Conservation (phyloP, 2,888 invertebrate genomes). For the Cataglyphis cursor region DNA sequence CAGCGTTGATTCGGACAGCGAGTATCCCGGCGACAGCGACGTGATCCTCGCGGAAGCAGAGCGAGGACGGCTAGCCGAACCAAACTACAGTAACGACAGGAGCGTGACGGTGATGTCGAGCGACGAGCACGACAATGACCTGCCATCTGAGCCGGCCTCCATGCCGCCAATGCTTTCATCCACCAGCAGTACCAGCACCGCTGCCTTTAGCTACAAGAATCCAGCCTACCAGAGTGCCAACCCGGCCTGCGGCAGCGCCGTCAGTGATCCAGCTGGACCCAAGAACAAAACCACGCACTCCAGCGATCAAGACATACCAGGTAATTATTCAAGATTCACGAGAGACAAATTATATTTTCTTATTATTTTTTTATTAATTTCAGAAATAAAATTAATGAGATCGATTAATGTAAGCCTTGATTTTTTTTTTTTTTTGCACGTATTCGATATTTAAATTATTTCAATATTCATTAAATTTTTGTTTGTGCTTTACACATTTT, state of each 20-base stretch:
- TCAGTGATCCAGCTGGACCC: conserved; percentile 70
- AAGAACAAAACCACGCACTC: conserved; percentile 82
- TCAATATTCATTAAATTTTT: background rate
- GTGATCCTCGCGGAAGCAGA: conserved; percentile 88
- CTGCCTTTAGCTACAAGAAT: conserved; percentile 90
- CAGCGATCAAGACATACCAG: conserved; percentile 87
- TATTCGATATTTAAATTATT: conserved; percentile 11
- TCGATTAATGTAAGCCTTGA: conserved; percentile 8
- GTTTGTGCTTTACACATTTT: background rate
- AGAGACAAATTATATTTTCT: background rate
- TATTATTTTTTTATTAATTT: background rate
- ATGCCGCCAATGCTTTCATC: conserved; percentile 88
- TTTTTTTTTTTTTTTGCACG: background rate
- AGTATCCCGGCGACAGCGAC: conserved; percentile 86
- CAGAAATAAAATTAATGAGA: background rate
- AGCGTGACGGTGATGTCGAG: conserved; percentile 86
- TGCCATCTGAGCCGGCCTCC: conserved; percentile 88
- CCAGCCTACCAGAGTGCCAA: conserved; percentile 93
- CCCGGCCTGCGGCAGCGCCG: conserved; percentile 85
- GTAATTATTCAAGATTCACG: conserved; percentile 71
- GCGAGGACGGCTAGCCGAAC: conserved; percentile 86
- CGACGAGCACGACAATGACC: conserved; percentile 85
- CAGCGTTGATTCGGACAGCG: conserved; percentile 78
- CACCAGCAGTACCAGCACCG: conserved; percentile 82
- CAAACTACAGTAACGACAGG: conserved; percentile 86